Base-by-base conservation (phyloP, 2,113 vertebrate genomes). In the Marmota flaviventris region DNA sequence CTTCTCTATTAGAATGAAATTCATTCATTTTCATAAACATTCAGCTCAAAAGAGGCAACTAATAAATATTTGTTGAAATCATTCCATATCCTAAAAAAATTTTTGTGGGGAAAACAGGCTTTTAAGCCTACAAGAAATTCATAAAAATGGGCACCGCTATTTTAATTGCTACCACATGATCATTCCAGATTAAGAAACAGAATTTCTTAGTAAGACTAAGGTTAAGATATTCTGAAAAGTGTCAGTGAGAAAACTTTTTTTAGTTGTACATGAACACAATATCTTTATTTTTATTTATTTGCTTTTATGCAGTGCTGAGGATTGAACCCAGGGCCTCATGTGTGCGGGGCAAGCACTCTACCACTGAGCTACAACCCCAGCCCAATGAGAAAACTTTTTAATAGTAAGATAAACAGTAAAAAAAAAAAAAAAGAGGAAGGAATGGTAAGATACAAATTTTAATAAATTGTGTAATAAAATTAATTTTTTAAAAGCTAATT, bases 41-140 rank as follows among this genome's bases (percentile, higher is more conserved):
- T 96, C 8, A 89, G 56, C 4, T 3, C 56, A 89, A 4, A 61
- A 92, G 51, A 42, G 56, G 27, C n/a, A 89, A 17, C 89, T 78
- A 77, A 56, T 73, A 78, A 69, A 53, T 94, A 94, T 61, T 69
- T 86, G 45, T 34, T 88, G 81, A 96, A 92, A 95, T 39, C 27
- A 93, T 13, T 58, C n/a, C 9, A 8, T 11, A 95, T 56, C 34
- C 73, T 89, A 96, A 82, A 89, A 90, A 86, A 95, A 78, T 18
- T 20, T 77, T 1, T 53, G 89, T 11, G 10, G 45, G 45, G 48
- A 75, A 88, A 89, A 92, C 22, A 95, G 65, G 29, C 48, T 91
- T 96, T 93, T 82, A 89, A 67, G 94, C 37, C 67, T 85, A 94
- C 32, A n/a, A 95, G 53, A 91, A 95, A 93, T 83, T 85, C n/a